phyloP scores from a whole-genome alignment of 2,888 invertebrate genomes.

The Synergus gifuensis region DNA sequence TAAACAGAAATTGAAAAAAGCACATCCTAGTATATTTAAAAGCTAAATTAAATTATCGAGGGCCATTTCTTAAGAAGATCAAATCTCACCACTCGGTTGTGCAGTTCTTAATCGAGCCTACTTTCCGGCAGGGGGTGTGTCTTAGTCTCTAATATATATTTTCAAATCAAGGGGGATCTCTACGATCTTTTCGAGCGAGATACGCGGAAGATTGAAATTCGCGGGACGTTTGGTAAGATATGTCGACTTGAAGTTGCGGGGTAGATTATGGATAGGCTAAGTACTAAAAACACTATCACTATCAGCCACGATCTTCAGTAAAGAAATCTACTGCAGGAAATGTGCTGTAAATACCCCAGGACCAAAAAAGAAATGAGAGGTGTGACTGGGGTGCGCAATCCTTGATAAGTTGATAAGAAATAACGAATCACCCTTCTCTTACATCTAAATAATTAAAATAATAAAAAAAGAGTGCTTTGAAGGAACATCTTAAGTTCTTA shows the following conservation, averaged over 20 bases:
- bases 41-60: neutral
- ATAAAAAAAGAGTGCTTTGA: neutral
- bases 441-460: conserved; percentile 1
- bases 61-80: neutral
- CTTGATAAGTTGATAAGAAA: conserved; percentile 31
- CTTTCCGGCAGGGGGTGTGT: conserved; percentile 8
- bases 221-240: conserved; percentile 24
- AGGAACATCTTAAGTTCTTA: neutral
- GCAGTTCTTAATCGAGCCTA: conserved; percentile 9
- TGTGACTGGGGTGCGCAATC: conserved; percentile 13
- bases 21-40: too few species aligned
- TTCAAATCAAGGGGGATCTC: conserved; percentile 24
- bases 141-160: neutral
- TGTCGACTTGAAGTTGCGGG: conserved; percentile 14
- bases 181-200: conserved; percentile 19
- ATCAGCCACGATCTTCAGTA: conserved; percentile 30
- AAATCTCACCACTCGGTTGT: neutral
- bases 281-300: conserved; percentile 37
- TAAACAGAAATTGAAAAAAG: too few species aligned
- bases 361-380: neutral
- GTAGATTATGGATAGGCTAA: conserved; percentile 38
- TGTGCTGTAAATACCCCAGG: conserved; percentile 35
- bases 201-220: conserved; percentile 38
- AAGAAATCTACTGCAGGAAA: conserved; percentile 33
- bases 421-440: conserved; percentile 25